phyloP scores from a whole-genome alignment of 1,140 invertebrate genomes.

The Calephelis nemesis region DNA sequence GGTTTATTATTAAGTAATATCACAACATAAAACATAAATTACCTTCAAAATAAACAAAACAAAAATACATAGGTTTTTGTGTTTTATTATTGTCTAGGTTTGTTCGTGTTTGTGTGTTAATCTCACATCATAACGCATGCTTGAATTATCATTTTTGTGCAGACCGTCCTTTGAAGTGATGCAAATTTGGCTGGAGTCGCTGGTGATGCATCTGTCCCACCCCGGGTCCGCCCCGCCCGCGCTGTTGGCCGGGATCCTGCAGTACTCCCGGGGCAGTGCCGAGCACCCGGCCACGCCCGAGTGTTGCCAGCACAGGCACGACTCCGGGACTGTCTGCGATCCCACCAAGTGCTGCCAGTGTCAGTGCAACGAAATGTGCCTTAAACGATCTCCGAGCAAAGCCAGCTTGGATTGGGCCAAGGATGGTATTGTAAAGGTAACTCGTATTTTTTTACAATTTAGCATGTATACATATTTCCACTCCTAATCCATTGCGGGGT shows the following conservation, averaged over 20 bases:
- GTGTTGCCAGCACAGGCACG: conserved; percentile 24
- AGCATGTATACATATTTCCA: too few relatives aligned
- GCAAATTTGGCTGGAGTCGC: conserved; percentile 88
- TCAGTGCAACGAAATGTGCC: conserved; percentile 15
- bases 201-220: conserved; percentile 86
- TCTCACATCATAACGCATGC: not conserved
- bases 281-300: conserved; percentile 34
- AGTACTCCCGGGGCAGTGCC: conserved; percentile 77
- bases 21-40: too few relatives aligned
- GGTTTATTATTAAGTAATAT: too few relatives aligned
- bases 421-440: conserved; percentile 36
- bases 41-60: too few relatives aligned
- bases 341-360: conserved; percentile 25
- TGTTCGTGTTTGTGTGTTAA: not conserved
- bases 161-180: conserved; percentile 93
- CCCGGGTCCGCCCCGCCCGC: conserved; percentile 83
- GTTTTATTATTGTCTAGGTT: too few relatives aligned
- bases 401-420: conserved; percentile 15
- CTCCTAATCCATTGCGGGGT: too few relatives aligned
- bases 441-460: not conserved
- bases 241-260: conserved; percentile 86
- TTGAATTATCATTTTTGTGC: not conserved
- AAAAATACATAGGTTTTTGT: too few relatives aligned
- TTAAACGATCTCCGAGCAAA: conserved; percentile 27
- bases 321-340: conserved; percentile 26